phyloP scores from a whole-genome alignment of 1,140 invertebrate species.

The Cataglyphis hispanica region DNA sequence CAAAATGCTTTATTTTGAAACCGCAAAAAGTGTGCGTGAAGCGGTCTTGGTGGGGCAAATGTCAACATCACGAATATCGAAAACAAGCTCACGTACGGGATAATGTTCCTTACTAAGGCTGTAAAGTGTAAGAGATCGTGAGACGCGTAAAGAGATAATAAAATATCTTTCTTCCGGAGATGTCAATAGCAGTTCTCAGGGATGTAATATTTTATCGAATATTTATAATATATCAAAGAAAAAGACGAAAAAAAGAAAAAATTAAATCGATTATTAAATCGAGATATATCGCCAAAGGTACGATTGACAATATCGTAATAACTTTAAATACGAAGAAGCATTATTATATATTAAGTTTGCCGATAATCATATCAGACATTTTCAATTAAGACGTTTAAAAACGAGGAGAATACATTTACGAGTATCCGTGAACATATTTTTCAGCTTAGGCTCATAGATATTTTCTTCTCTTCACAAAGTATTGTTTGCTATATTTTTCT shows the following conservation, averaged over 20 bases:
- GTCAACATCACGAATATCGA: slow-evolving; percentile 89
- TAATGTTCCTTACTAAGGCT: slow-evolving; percentile 89
- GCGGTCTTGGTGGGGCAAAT: slow-evolving; percentile 94
- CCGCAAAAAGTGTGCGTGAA: slow-evolving; percentile 91
- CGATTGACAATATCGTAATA: slow-evolving; percentile 63
- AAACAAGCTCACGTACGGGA: slow-evolving; percentile 92
- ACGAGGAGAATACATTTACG: neutral
- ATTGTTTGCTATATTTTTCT: neutral
- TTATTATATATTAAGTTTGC: slow-evolving; percentile 27
- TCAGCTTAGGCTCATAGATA: neutral
- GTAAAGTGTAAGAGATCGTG: neutral
- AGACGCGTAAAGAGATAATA: slow-evolving; percentile 42
- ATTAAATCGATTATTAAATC: slow-evolving; percentile 40
- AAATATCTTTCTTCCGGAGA: slow-evolving; percentile 70
- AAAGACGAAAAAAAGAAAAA: neutral
- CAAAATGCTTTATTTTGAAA: slow-evolving; percentile 96
- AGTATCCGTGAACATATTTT: neutral
- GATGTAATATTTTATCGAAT: slow-evolving; percentile 71
- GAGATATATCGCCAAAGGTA: slow-evolving; percentile 32
- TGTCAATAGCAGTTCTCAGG: slow-evolving; percentile 76
- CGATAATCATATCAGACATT: slow-evolving; percentile 13
- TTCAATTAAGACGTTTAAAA: neutral
- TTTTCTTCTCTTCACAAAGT: neutral
- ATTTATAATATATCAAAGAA: slow-evolving; percentile 33
- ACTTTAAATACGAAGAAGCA: neutral